A percentile compares a stretch with the other conserved stretches of the same genome.
Conservation (phyloP, 2,113 vertebrate genomes). For the Hypanus sabinus region DNA sequence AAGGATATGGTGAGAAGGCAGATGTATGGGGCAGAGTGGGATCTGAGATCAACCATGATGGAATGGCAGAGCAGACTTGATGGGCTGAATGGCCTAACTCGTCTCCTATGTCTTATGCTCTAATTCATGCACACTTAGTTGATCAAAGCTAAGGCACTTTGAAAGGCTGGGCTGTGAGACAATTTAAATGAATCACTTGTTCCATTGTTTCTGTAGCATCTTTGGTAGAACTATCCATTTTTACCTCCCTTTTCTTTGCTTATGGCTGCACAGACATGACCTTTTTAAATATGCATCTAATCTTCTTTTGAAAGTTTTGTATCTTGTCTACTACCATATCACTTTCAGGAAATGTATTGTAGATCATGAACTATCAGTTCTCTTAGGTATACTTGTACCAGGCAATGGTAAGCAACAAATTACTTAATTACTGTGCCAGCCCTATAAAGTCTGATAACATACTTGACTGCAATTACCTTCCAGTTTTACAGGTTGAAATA, state of each 20-base stretch:
- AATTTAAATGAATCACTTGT: neutral
- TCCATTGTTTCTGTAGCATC: neutral
- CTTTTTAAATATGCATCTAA: neutral
- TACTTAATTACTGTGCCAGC: neutral
- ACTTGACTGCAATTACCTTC: neutral
- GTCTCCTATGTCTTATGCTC: no score
- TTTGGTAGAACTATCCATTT: neutral
- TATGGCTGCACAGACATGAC: neutral
- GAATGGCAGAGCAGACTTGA: no score
- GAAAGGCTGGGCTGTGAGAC: neutral
- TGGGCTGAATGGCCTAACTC: no score
- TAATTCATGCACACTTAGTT: neutral
- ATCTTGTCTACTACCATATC: neutral
- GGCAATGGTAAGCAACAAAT: neutral
- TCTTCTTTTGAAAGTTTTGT: neutral
- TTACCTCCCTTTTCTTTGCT: neutral
- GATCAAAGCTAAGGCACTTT: neutral
- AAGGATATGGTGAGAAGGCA: no score
- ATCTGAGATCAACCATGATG: no score
- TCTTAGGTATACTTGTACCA: neutral
- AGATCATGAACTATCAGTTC: neutral
- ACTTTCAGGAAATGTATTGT: neutral
- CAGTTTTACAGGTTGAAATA: neutral
- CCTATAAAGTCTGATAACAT: neutral
- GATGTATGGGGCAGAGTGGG: no score